phyloP scores from a whole-genome alignment of 2,797 vertebrate species.

The Propithecus perrieri region DNA sequence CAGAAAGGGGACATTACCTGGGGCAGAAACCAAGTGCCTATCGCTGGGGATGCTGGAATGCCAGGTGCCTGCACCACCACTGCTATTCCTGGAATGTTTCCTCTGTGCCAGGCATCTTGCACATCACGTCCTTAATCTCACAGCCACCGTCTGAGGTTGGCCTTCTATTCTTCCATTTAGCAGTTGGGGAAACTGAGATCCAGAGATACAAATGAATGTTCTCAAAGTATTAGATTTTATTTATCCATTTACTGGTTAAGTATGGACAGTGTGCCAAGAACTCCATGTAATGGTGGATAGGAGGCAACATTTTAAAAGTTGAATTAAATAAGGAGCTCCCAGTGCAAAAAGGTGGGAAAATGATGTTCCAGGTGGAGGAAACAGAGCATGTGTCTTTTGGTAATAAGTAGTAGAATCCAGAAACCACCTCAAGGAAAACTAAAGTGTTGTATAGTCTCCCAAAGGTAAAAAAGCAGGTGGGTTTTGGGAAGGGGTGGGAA shows the following conservation, averaged over 20 bases:
- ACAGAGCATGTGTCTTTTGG: background rate
- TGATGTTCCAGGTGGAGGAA: background rate
- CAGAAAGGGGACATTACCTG: background rate
- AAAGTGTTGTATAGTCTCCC: fast-evolving
- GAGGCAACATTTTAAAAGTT: background rate
- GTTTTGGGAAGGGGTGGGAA: background rate
- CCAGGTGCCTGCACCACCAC: fast-evolving
- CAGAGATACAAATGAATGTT: background rate
- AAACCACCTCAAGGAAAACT: background rate
- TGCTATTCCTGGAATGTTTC: fast-evolving
- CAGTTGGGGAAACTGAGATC: background rate
- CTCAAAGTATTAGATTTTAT: background rate
- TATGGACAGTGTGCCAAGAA: background rate
- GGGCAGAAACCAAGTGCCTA: background rate
- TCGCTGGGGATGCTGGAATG: too few relatives aligned
- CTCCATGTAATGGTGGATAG: background rate
- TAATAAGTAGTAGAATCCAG: background rate
- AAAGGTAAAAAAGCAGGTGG: background rate
- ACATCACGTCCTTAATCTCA: fast-evolving
- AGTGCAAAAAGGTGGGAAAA: background rate
- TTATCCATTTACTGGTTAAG: background rate
- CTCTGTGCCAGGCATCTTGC: too few relatives aligned
- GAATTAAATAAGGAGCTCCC: background rate
- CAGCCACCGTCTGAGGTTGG: background rate
- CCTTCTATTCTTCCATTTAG: background rate